These are phyloP conservation scores for Caenorhabditis auriculariae DNA, from an alignment of 2,888 invertebrate species.

Conservation along the genomic window DNA sequence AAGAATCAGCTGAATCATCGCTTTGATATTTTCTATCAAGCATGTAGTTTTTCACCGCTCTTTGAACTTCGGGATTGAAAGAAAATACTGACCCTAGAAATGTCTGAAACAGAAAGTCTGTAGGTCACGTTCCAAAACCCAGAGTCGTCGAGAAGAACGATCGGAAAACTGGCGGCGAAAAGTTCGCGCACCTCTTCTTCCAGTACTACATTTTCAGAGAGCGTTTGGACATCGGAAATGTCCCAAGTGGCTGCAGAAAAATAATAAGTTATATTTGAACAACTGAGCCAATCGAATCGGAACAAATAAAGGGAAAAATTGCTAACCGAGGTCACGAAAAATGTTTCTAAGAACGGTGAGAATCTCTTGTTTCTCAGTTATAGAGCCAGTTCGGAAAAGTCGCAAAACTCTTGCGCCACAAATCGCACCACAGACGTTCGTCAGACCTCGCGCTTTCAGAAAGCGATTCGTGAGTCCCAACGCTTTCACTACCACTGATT, in stretches of 20 bases:
- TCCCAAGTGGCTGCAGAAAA: constrained; percentile 23
- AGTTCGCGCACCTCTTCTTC: constrained; percentile 8
- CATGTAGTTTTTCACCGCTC: too few species aligned
- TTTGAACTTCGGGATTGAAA: too few species aligned
- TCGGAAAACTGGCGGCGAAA: constrained; percentile 9
- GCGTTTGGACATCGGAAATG: constrained; percentile 7
- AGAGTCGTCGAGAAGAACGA: constrained; percentile 13
- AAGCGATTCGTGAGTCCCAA: constrained; percentile 2
- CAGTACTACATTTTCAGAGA: constrained; percentile 5
- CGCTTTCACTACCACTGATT: background rate
- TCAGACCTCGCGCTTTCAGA: constrained; percentile 4
- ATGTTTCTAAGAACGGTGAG: constrained; percentile 12
- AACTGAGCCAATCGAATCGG: too few species aligned
- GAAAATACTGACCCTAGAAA: too few species aligned
- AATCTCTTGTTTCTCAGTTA: constrained; percentile 25
- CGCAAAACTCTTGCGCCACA: constrained; percentile 10
- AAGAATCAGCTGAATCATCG: too few species aligned
- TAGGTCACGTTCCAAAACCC: background rate
- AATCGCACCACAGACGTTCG: constrained; percentile 1
- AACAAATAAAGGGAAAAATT: background rate
- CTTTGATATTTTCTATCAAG: too few species aligned
- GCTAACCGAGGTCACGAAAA: constrained; percentile 16
- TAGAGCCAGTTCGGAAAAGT: constrained; percentile 8
- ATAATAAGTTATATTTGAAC: too few species aligned
- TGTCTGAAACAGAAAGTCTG: background rate